These are phyloP conservation scores for Pseudomyrmex gracilis DNA, from an alignment of 1,140 invertebrate species.

Conservation along the genomic window DNA sequence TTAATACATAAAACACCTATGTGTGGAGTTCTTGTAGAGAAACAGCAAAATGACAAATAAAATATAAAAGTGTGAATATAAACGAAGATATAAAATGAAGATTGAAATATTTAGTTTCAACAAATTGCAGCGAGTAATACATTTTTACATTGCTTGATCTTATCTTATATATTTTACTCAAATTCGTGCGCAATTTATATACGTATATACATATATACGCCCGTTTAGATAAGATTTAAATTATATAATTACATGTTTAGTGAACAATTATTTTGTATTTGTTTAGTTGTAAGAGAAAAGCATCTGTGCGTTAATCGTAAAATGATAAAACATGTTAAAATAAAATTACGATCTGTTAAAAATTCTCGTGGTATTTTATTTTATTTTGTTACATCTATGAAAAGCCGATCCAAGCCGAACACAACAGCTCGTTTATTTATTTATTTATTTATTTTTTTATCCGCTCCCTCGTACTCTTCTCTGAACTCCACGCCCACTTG, in stretches of 20 bases:
- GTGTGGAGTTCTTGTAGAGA: not conserved
- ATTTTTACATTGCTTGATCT: constrained; percentile 4
- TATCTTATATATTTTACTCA: constrained; percentile 10
- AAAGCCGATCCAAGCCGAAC: not conserved
- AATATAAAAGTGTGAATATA: constrained; percentile 1
- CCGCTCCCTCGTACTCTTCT: not conserved
- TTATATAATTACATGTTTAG: not conserved
- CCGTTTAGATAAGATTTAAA: constrained; percentile 7
- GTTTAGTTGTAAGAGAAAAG: not conserved
- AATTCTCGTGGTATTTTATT: not conserved
- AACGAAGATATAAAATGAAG: too few species aligned
- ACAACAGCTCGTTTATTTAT: not conserved
- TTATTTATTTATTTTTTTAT: not conserved
- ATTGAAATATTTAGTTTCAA: constrained; percentile 7
- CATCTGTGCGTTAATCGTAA: not conserved
- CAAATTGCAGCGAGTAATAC: not conserved
- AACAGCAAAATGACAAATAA: not conserved
- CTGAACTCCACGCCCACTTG: not conserved
- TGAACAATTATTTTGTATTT: constrained; percentile 11
- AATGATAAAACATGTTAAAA: constrained; percentile 18
- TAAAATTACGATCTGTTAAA: constrained; percentile 22
- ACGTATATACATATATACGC: not conserved
- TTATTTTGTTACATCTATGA: constrained; percentile 5
- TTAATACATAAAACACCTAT: not conserved
- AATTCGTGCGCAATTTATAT: too few species aligned